Percentiles rank a stretch among this genome's conserved stretches.
Evolutionary conservation across 53 echinoderm and acorn worm species (phyloP).

Genomic region (Patiria pectinifera): DNA sequence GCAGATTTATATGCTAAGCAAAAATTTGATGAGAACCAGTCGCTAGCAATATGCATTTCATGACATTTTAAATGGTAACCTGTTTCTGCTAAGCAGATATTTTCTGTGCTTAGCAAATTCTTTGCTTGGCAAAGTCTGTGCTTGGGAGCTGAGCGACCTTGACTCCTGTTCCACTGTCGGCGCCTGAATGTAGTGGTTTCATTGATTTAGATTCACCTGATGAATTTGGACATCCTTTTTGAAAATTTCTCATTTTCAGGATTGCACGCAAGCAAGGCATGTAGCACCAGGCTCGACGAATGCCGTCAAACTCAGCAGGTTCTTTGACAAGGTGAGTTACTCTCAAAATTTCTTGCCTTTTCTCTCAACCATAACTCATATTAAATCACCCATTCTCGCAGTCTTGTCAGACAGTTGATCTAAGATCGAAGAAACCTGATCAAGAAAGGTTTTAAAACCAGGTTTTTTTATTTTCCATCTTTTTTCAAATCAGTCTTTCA

Average conservation of each 20-base stretch:
- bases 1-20: too few species aligned
- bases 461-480: too few species aligned
- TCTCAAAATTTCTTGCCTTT: neutral
- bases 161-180: too few species aligned
- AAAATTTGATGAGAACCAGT: too few species aligned
- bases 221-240: too few species aligned
- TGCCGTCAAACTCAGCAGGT: slow-evolving; percentile 90
- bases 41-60: neutral
- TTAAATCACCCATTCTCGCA: neutral
- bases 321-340: slow-evolving; percentile 89
- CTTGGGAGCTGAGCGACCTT: too few species aligned
- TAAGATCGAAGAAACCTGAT: too few species aligned
- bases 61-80: neutral
- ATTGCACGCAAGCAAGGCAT: slow-evolving; percentile 84
- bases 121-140: too few species aligned
- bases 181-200: too few species aligned
- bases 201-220: too few species aligned
- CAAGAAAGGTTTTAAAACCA: too few species aligned
- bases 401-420: neutral
- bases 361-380: neutral
- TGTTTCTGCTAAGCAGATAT: neutral
- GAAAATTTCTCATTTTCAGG: slow-evolving; percentile 44
- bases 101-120: neutral
- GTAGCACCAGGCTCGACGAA: slow-evolving; percentile 95
- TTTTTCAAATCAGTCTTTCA: too few species aligned